Base-by-base conservation (phyloP, 2,797 vertebrate species). In the Denticeps clupeoides region DNA sequence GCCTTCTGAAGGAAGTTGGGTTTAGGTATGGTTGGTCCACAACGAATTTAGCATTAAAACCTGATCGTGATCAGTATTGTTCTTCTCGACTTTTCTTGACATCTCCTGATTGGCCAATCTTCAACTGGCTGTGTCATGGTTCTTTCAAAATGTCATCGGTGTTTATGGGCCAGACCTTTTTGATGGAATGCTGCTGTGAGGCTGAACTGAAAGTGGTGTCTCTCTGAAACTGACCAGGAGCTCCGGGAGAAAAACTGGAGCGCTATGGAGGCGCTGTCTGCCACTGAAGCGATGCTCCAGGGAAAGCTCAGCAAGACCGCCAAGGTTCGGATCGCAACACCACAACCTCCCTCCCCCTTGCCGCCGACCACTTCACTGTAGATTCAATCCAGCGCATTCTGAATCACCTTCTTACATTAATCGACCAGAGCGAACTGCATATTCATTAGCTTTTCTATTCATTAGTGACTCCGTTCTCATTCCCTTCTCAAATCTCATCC, bases 191-290 rank as follows among this genome's bases (percentile, higher is more conserved):
- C n/a, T n/a, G n/a, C n/a, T n/a, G 69, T 78, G 58, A 82, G 83
- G 89, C 85, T 90, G 76, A 89, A 92, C 90, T 95, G 87, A 96
- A 83, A 77, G 86, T 88, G 86, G 79, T 69, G 87, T 97, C 74
- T 99, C 87, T 99, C 83, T 93, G 90, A 91, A 94, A 95, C 91
- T 84, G 87, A 97, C 91, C 91, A 99, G 95, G 95, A 97, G 81
- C 95, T 99, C 76, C 95, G 95, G 87, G 83, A 97, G 93, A 97
- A 95, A 99, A 99, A 99, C 93, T 99, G 95, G 95, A 87, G 92
- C 85, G 95, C 90, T 78, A 97, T 99, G 95, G 95, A 98, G 85
- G 93, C 95, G 86, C 89, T 99, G 82, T 88, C 93, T 86, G 90
- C 90, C 86, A 99, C 93, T 83, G 95, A 99, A 89, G 89, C 93